Base-by-base conservation (phyloP, 2,113 vertebrate genomes). In the Chamaea fasciata region DNA sequence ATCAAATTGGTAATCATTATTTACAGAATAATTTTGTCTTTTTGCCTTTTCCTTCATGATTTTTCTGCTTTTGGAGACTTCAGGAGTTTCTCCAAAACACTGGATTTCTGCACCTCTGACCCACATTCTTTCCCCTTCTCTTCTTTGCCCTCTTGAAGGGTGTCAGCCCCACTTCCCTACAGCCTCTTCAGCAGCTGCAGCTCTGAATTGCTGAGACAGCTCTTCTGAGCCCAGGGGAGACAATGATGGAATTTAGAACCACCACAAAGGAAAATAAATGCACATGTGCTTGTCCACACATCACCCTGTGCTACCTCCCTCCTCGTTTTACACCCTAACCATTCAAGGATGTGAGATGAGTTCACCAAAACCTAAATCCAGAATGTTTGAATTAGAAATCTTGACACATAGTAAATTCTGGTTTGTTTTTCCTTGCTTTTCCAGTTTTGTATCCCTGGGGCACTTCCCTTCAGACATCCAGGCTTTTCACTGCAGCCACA, bases 21-120 rank as follows among this genome's bases (percentile, higher is more conserved):
- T 95, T 56, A 98, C 97, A 13, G 94, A 96, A 95, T 98, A 98
- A 93, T 92, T 98, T 96, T 96, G 87, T 71, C 96, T 93, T 93
- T 97, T 96, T 53, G 97, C 92, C 11, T 95, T 96, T 97, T 53
- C 97, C 86, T 46, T 98, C 97, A 70, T 39, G 96, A 95, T 95
- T 96, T 97, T 68, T 98, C 90, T 53, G 97, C 98, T 71, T 98
- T 97, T 92, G 98, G 95, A 15, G 83, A 92, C 68, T 93, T 73
- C 46, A 97, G 64, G n/a, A 56, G 30, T 41, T 97, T 93, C 11
- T 92, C 83, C 9, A 97, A 50, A 65, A 59, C 80, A 57, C 94
- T 95, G 77, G 98, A 96, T 87, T 97, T 98, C 92, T 96, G 84
- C 70, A 96, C 96, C 98, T 97, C 98, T 82, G 83, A 89, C 12